Evolutionary conservation across 2,113 vertebrate species (phyloP).

Genomic region (Cnemophilus loriae): DNA sequence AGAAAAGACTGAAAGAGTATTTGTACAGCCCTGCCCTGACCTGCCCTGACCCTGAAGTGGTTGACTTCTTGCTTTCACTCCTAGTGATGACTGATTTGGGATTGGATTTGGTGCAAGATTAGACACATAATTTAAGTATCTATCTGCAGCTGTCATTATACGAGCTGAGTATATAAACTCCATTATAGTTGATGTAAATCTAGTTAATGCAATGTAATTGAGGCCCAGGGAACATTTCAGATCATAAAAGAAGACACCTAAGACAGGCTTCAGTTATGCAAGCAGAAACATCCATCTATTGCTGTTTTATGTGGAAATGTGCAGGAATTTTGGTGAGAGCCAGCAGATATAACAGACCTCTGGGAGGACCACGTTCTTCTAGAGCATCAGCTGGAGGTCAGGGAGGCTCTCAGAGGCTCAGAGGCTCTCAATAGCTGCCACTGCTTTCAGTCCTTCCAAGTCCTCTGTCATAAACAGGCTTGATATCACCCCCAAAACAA

Average conservation of each 20-base stretch:
- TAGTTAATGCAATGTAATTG: neutral
- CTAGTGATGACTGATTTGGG: neutral
- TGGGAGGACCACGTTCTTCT: neutral
- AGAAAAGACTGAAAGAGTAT: neutral
- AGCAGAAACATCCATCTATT: neutral
- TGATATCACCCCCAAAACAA: neutral
- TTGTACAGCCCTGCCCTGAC: neutral
- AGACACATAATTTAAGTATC: neutral
- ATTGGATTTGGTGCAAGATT: neutral
- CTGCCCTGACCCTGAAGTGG: rapidly evolving
- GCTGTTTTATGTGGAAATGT: neutral
- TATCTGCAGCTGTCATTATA: neutral
- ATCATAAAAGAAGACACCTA: neutral
- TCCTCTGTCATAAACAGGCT: neutral
- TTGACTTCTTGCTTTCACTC: neutral
- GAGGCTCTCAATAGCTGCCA: neutral
- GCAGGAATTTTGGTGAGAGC: neutral
- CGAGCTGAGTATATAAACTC: neutral
- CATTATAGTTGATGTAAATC: neutral
- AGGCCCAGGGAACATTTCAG: neutral
- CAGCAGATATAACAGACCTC: neutral
- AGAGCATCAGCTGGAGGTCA: neutral
- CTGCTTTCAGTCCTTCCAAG: neutral
- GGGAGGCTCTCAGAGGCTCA: neutral
- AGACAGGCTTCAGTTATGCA: neutral